Conservation (phyloP, 2,888 invertebrate genomes). For the Drosophila diplacantha region DNA sequence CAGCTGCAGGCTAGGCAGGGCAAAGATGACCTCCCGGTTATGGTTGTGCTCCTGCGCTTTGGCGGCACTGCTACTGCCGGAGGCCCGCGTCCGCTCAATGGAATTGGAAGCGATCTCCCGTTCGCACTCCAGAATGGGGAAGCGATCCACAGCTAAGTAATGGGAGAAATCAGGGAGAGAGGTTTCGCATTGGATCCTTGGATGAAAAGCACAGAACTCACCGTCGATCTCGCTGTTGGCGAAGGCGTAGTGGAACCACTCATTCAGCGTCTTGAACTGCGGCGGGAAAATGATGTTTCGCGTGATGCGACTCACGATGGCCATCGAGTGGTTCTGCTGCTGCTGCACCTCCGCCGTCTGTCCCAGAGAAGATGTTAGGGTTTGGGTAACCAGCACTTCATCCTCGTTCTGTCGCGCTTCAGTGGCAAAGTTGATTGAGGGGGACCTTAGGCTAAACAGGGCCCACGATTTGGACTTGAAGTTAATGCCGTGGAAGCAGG, state of each 20-base stretch:
- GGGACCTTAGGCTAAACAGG: constrained; percentile 93
- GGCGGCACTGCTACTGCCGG: constrained; percentile 77
- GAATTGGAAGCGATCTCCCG: constrained; percentile 81
- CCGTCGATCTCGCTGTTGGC: constrained; percentile 96
- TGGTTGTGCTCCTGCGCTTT: constrained; percentile 89
- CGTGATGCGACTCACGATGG: constrained; percentile 94
- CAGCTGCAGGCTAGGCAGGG: constrained; percentile 93
- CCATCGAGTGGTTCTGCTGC: constrained; percentile 90
- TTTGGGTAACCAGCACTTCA: constrained; percentile 92
- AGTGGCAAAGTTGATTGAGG: constrained; percentile 93
- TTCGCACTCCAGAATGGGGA: constrained; percentile 92
- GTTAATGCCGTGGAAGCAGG: constrained; percentile 98
- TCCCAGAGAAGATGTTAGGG: constrained; percentile 92
- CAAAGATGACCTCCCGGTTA: constrained; percentile 96
- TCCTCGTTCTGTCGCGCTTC: constrained; percentile 92
- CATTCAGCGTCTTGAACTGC: constrained; percentile 94
- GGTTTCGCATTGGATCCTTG: not conserved
- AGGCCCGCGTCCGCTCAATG: constrained; percentile 79
- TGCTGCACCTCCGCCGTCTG: constrained; percentile 81
- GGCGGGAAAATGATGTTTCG: constrained; percentile 95
- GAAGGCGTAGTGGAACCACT: constrained; percentile 98
- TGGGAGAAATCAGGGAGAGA: too few species aligned
- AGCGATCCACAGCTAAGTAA: constrained; percentile 88
- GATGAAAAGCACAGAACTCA: constrained; percentile 75
- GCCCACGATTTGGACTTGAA: constrained; percentile 98